Base-by-base conservation (phyloP, 1,140 invertebrate species). In the Apis laboriosa region DNA sequence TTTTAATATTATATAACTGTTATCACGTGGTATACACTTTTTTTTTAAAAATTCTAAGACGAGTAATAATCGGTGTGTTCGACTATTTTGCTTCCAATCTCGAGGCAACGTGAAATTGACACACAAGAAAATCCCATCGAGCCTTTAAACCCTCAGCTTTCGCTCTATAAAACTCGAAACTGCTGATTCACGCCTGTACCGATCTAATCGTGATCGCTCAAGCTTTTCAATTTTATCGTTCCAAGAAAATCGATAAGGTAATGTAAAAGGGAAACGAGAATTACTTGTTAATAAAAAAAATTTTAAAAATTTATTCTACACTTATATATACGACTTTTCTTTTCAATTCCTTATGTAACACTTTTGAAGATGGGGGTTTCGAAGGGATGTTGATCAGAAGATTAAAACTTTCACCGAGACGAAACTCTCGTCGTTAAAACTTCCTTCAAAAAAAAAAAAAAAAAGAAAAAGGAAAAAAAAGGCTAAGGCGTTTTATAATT, bases 391-490 rank as follows among this genome's bases (percentile, higher is more conserved):
- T 77, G 67, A 68, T 51, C 55, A 28, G 34, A 43, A 85, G 86
- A 87, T 87, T 85, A 85, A 87, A 87, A 87, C 84, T 87, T 87
- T 82, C 71, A 49, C 56, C 51, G 34, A 43, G n/a, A 7, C 51
- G 70, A 63, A 73, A 55, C 28, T 80, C 24, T 70, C 58, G 70
- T 87, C 85, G 75, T 87, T 87, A 87, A 87, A 87, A 87, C 74
- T 87, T 85, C 76, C 21, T 63, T 34, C 71, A 76, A 85, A 76
- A 85, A 85, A 86, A 3, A 34, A 34, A 34, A 76, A 84, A 85
- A 86, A 28, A 28, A 28, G 71, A 84, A 85, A 86, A 34, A 2
- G 3, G 3, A 76, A 85, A 82, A 86, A 24, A 24, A 24, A 24
- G 24, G 64, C 74, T 60, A 77, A 64, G 64, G 43, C 71, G 75